These are phyloP conservation scores for Herminia tarsipennalis DNA, from an alignment of 2,888 invertebrate genomes.

Conservation along the genomic window DNA sequence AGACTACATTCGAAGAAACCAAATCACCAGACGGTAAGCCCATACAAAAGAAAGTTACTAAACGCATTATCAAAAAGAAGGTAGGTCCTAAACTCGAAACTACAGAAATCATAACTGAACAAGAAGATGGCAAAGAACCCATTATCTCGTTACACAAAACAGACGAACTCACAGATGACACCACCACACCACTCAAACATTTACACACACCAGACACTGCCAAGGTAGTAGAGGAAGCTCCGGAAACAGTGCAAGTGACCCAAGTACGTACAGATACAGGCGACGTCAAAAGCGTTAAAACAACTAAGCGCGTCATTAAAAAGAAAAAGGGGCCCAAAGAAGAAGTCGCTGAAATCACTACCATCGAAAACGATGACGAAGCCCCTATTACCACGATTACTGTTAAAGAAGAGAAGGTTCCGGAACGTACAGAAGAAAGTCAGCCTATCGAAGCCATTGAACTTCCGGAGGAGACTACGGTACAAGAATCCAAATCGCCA, in stretches of 20 bases:
- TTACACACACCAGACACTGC: slow-evolving; percentile 6
- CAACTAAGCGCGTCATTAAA: slow-evolving; percentile 24
- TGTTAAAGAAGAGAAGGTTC: slow-evolving; percentile 12
- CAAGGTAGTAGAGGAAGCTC: slow-evolving; percentile 10
- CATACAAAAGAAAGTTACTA: slow-evolving; percentile 26
- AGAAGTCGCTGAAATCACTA: slow-evolving; percentile 38
- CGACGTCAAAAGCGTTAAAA: slow-evolving; percentile 10
- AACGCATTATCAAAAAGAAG: slow-evolving; percentile 37
- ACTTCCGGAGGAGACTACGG: slow-evolving; percentile 13
- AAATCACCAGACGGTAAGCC: slow-evolving; percentile 15
- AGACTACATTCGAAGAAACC: slow-evolving; percentile 5
- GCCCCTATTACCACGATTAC: slow-evolving; percentile 28
- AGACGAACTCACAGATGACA: slow-evolving; percentile 15
- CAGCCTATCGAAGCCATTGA: slow-evolving; percentile 12
- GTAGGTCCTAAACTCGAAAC: slow-evolving; percentile 36
- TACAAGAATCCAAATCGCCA: slow-evolving; percentile 10
- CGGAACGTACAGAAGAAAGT: background rate
- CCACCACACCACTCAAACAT: slow-evolving; percentile 8
- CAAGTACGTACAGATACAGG: slow-evolving; percentile 17
- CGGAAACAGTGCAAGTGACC: slow-evolving; percentile 14
- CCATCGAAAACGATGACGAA: slow-evolving; percentile 38
- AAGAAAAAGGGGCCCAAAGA: slow-evolving; percentile 44
- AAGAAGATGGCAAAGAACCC: slow-evolving; percentile 14
- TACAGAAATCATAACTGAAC: slow-evolving; percentile 23
- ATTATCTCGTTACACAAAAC: slow-evolving; percentile 15